Evolutionary conservation across 2,888 invertebrate genomes (phyloP).

Genomic region (Dynastes hyllus): DNA sequence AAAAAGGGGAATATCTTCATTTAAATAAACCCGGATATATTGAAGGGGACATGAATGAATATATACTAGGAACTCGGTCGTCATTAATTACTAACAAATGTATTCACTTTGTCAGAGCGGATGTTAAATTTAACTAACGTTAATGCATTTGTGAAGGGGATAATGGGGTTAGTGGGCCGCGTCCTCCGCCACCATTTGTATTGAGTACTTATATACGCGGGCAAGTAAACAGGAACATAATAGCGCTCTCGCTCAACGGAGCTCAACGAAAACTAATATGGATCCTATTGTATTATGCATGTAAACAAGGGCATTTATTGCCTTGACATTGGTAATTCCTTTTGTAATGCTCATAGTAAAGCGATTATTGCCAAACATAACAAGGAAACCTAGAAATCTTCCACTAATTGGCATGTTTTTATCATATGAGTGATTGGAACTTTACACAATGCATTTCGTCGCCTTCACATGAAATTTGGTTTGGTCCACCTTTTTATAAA

Average conservation of each 20-base stretch:
- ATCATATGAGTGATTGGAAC: no score
- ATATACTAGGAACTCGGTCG: constrained; percentile 7
- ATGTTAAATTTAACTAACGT: constrained; percentile 28
- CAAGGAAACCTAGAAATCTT: no score
- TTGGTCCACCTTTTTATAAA: no score
- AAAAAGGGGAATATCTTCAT: background rate
- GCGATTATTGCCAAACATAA: background rate
- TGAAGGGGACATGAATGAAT: background rate
- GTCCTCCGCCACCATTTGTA: background rate
- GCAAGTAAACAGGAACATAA: constrained; percentile 5
- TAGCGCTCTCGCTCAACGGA: background rate
- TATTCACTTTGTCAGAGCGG: constrained; percentile 31
- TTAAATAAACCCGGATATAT: background rate
- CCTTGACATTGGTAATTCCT: background rate
- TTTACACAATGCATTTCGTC: no score
- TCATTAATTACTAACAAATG: constrained; percentile 15
- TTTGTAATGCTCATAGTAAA: background rate
- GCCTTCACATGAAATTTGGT: no score
- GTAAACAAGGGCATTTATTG: background rate
- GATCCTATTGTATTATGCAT: background rate
- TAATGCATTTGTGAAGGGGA: constrained; percentile 9
- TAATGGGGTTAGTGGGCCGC: constrained; percentile 9
- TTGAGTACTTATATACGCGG: background rate
- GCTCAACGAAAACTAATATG: constrained; percentile 6
- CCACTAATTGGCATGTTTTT: no score